phyloP scores from a whole-genome alignment of 2,113 vertebrate species.

The Cinclus cinclus region DNA sequence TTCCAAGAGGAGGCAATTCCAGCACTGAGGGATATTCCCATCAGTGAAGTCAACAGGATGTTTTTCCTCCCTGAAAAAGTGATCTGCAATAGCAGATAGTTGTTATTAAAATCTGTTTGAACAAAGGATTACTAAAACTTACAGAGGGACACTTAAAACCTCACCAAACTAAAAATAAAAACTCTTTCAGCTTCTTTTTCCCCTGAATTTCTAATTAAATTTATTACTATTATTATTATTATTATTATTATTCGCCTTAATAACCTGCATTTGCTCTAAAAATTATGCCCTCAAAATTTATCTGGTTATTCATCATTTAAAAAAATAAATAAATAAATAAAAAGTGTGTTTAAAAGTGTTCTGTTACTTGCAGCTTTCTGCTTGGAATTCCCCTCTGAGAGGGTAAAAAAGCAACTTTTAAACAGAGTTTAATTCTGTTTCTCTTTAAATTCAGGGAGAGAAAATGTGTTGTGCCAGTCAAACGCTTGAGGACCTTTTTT shows the following conservation, averaged over 20 bases:
- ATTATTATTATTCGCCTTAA: not conserved
- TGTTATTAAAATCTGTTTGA: fast-evolving
- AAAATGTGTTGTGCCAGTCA: not conserved
- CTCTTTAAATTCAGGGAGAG: not conserved
- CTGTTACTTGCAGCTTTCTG: not conserved
- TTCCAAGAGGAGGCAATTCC: constrained; percentile 81
- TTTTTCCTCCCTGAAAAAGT: constrained; percentile 78
- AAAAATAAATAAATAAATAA: too few relatives aligned
- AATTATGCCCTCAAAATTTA: not conserved
- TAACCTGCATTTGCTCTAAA: not conserved
- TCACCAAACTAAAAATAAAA: not conserved
- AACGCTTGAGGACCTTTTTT: not conserved
- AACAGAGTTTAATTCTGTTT: not conserved
- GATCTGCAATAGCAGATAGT: constrained; percentile 12
- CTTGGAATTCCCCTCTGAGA: not conserved
- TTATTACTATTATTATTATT: not conserved
- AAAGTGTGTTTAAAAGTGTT: not conserved
- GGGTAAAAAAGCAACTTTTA: not conserved
- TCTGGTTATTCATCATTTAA: not conserved
- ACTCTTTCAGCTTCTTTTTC: not conserved
- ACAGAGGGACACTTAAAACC: not conserved
- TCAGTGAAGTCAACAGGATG: constrained; percentile 88
- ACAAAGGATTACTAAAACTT: not conserved
- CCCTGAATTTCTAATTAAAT: not conserved
- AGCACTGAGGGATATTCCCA: constrained; percentile 83